A percentile compares a stretch with the other conserved stretches of the same genome.
Conservation (phyloP, 2,888 invertebrate genomes). For the Drosophila hamatofila region DNA sequence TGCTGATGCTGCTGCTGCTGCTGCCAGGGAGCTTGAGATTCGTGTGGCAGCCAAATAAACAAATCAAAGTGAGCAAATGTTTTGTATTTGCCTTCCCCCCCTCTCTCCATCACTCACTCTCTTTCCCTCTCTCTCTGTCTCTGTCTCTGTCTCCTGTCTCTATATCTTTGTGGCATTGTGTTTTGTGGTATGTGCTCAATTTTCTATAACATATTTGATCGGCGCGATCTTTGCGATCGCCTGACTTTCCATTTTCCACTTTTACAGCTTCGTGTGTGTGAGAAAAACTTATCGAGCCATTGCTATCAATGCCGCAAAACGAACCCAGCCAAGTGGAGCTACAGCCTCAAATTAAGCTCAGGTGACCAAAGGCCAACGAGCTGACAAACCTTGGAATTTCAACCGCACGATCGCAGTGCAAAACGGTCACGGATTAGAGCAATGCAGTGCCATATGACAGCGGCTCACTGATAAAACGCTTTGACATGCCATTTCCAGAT, state of each 20-base stretch:
- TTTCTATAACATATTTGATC: slow-evolving; percentile 78
- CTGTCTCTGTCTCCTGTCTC: not conserved
- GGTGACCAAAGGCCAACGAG: slow-evolving; percentile 84
- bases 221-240: slow-evolving; percentile 73
- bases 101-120: not conserved
- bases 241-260: slow-evolving; percentile 76
- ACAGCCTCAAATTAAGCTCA: slow-evolving; percentile 77
- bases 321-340: slow-evolving; percentile 34
- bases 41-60: slow-evolving; percentile 76
- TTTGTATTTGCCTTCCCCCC: slow-evolving; percentile 16
- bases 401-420: slow-evolving; percentile 58
- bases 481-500: slow-evolving; percentile 64
- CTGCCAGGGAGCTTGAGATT: slow-evolving; percentile 73
- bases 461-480: slow-evolving; percentile 59
- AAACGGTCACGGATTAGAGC: slow-evolving; percentile 54
- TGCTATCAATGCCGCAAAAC: slow-evolving; percentile 66
- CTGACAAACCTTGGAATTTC: slow-evolving; percentile 80
- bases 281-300: slow-evolving; percentile 75
- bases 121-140: not conserved
- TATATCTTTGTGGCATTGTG: slow-evolving; percentile 44
- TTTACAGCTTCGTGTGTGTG: slow-evolving; percentile 64
- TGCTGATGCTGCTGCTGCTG: slow-evolving; percentile 39
- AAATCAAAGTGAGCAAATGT: slow-evolving; percentile 77
- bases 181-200: slow-evolving; percentile 76
- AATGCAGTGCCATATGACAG: slow-evolving; percentile 63